Evolutionary conservation across 2,797 vertebrate species (phyloP).

Genomic region (Lithobates sylvaticus): DNA sequence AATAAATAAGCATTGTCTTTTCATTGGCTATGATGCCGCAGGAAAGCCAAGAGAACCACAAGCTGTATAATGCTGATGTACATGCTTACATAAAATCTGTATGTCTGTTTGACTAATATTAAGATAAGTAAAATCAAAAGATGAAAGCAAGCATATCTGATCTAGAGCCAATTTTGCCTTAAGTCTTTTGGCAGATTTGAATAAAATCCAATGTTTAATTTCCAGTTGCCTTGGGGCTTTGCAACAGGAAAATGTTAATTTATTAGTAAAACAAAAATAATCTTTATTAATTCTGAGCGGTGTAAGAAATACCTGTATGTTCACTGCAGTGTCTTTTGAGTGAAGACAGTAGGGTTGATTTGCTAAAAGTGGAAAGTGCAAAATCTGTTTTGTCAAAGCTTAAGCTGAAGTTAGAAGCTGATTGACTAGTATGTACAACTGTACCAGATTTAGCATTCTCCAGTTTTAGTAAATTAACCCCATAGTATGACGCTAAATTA

Average conservation of each 20-base stretch:
- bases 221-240: neutral
- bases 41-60: neutral
- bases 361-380: too few species aligned
- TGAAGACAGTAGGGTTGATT: neutral
- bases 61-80: neutral
- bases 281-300: neutral
- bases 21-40: neutral
- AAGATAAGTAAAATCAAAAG: neutral
- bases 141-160: neutral
- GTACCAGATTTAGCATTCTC: too few species aligned
- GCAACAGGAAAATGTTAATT: neutral
- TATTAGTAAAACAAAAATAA: neutral
- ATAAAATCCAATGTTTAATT: neutral
- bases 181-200: slow-evolving; percentile 8
- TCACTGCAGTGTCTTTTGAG: neutral
- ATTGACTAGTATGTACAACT: too few species aligned
- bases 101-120: neutral
- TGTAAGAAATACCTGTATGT: neutral
- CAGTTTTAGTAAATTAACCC: too few species aligned
- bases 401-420: too few species aligned
- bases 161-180: slow-evolving; percentile 13
- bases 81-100: neutral
- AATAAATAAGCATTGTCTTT: neutral
- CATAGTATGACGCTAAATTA: too few species aligned
- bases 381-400: too few species aligned